These are phyloP conservation scores for Scolopax mira DNA, from an alignment of 2,113 vertebrate genomes.

Conservation along the genomic window DNA sequence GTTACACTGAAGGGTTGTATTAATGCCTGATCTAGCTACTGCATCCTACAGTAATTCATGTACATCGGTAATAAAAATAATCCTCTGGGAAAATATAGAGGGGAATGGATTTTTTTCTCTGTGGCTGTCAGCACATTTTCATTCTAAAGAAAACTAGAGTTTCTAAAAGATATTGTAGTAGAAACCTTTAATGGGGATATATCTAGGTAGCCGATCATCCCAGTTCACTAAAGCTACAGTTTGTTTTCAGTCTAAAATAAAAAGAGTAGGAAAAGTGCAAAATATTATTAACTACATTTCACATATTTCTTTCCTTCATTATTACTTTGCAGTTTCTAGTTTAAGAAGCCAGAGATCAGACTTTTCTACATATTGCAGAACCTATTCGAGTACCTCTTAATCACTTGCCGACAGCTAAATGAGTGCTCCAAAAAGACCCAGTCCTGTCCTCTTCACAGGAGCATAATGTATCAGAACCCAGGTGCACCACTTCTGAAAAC, in stretches of 20 bases:
- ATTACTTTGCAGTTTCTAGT: neutral
- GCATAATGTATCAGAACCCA: slow-evolving; percentile 41
- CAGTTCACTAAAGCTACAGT: neutral
- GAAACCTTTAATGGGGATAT: neutral
- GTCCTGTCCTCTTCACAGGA: slow-evolving; percentile 40
- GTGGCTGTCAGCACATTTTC: slow-evolving; percentile 25
- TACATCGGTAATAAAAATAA: slow-evolving; percentile 48
- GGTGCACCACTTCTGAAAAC: slow-evolving; percentile 53
- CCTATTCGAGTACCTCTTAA: slow-evolving; percentile 41
- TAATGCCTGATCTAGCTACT: slow-evolving; percentile 30
- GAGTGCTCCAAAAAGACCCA: slow-evolving; percentile 24
- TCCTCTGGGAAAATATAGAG: slow-evolving; percentile 29
- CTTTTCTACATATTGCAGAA: slow-evolving; percentile 17
- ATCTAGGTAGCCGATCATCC: neutral
- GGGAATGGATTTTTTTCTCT: slow-evolving; percentile 2
- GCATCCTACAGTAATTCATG: slow-evolving; percentile 37
- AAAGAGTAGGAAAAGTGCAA: neutral
- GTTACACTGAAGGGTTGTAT: slow-evolving; percentile 25
- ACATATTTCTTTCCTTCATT: neutral
- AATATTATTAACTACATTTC: neutral
- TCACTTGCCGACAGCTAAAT: slow-evolving; percentile 45
- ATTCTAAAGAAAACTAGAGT: neutral
- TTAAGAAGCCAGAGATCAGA: slow-evolving; percentile 46
- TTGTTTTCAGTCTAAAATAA: slow-evolving; percentile 18
- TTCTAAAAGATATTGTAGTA: neutral